phyloP scores from a whole-genome alignment of 37 sponge, comb jelly and placozoan species.

The Amphimedon queenslandica region DNA sequence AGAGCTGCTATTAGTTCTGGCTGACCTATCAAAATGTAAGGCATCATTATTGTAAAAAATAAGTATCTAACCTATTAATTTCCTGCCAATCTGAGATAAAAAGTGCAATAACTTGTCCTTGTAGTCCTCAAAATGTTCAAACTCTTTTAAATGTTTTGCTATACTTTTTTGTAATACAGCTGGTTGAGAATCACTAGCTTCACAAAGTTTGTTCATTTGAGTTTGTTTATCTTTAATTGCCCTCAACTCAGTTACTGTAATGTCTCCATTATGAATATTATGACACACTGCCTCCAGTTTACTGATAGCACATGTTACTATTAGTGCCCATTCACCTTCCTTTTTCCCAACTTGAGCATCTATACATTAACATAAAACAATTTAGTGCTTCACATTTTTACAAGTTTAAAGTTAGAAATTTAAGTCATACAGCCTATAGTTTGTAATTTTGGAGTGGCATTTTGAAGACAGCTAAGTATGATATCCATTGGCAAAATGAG shows the following conservation, averaged over 20 bases:
- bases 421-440: too few relatives aligned
- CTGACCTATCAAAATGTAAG: too few relatives aligned
- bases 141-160: neutral
- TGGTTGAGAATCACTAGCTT: constrained; percentile 5
- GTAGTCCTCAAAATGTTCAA: neutral
- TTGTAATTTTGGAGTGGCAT: too few relatives aligned
- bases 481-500: too few relatives aligned
- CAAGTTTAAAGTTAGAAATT: too few relatives aligned
- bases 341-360: constrained; percentile 7
- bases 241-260: constrained; percentile 24
- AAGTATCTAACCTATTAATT: too few relatives aligned
- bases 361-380: neutral
- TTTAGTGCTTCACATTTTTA: neutral
- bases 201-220: constrained; percentile 36
- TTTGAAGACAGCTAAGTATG: too few relatives aligned
- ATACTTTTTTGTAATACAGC: neutral
- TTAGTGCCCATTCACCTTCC: constrained; percentile 14
- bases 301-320: constrained; percentile 21
- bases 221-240: neutral
- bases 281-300: constrained; percentile 8
- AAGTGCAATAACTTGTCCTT: too few relatives aligned
- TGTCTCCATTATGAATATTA: constrained; percentile 4
- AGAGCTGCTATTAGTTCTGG: too few relatives aligned
- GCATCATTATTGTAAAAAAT: too few relatives aligned
- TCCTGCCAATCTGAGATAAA: too few relatives aligned